These are phyloP conservation scores for Crossocerus cetratus DNA, from an alignment of 2,888 invertebrate genomes.

Conservation along the genomic window DNA sequence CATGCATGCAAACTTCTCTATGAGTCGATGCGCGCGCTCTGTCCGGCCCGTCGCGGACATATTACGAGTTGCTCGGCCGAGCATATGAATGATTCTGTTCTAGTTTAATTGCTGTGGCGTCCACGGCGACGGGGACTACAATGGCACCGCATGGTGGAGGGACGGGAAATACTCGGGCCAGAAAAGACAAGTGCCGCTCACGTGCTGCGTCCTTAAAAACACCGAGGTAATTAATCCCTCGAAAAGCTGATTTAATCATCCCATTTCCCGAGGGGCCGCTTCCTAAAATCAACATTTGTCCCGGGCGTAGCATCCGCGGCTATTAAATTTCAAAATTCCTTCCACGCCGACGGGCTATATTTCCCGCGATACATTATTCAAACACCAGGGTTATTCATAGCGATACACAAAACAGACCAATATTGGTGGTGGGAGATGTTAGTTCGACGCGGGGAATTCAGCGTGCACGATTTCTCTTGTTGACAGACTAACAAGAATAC, in stretches of 20 bases:
- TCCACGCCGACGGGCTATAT: too few species aligned
- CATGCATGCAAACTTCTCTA: slow-evolving; percentile 36
- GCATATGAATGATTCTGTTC: slow-evolving; percentile 53
- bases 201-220: slow-evolving; percentile 73
- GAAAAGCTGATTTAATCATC: background rate
- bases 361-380: too few species aligned
- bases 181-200: slow-evolving; percentile 71
- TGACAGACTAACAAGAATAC: slow-evolving; percentile 62
- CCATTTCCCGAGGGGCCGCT: too few species aligned
- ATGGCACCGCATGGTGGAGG: slow-evolving; percentile 76
- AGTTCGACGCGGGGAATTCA: too few species aligned
- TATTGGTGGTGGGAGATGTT: too few species aligned
- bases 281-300: background rate
- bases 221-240: slow-evolving; percentile 61
- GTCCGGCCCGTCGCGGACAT: slow-evolving; percentile 14
- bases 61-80: slow-evolving; percentile 24
- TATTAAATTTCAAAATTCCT: background rate
- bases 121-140: slow-evolving; percentile 74
- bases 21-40: background rate
- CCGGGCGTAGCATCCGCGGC: background rate
- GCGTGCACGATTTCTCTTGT: too few species aligned
- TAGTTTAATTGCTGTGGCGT: slow-evolving; percentile 78
- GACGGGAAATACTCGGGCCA: slow-evolving; percentile 68
- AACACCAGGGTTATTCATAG: too few species aligned
- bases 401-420: too few species aligned